Evolutionary conservation across 2,797 vertebrate species (phyloP).

Genomic region (Peromyscus melanophrys): DNA sequence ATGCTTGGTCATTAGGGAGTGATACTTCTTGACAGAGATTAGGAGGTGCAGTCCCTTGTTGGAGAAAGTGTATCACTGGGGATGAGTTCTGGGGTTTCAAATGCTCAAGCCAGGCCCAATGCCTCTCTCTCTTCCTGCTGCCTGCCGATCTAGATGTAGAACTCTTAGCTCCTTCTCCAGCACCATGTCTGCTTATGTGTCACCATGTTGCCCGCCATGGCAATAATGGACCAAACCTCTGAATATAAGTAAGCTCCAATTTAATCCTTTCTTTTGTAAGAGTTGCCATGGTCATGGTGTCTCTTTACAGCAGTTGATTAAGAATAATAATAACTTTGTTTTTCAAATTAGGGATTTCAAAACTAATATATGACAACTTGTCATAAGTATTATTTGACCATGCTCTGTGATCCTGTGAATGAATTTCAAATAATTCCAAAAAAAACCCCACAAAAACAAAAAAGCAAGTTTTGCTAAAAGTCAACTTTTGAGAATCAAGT

Average conservation of each 20-base stretch:
- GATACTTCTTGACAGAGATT: neutral
- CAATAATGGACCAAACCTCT: too few species aligned
- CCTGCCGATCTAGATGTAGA: neutral
- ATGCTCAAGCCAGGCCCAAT: neutral
- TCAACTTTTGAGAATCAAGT: neutral
- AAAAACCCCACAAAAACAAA: neutral
- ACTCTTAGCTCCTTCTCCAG: neutral
- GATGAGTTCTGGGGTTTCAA: neutral
- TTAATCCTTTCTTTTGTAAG: neutral
- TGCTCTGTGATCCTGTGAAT: neutral
- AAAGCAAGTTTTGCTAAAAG: neutral
- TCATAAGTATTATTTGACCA: neutral
- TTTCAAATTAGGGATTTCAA: neutral
- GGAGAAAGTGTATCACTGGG: neutral
- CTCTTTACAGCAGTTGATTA: neutral
- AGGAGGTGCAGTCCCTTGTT: neutral
- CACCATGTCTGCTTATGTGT: neutral
- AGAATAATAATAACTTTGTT: neutral
- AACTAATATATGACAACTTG: neutral
- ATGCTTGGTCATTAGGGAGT: neutral
- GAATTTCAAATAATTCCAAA: neutral
- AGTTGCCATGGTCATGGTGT: neutral
- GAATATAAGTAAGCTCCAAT: neutral
- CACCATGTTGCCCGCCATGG: neutral
- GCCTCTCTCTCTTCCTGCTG: neutral